phyloP scores from a whole-genome alignment of 2,888 invertebrate genomes.

The Physocephala rufipes region DNA sequence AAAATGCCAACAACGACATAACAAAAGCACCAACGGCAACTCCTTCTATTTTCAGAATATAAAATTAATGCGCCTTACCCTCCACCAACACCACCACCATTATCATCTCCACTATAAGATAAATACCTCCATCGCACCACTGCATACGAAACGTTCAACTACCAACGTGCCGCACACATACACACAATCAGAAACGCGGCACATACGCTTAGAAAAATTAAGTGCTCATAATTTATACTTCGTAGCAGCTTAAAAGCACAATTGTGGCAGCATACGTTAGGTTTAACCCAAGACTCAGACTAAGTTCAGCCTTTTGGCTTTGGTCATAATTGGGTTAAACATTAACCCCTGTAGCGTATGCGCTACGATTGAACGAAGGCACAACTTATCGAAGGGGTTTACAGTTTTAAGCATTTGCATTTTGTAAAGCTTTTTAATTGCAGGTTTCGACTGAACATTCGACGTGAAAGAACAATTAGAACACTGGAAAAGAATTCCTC shows the following conservation, averaged over 20 bases:
- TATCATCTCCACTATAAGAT: not conserved
- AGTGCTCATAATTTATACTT: constrained; percentile 24
- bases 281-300: not conserved
- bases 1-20: constrained; percentile 31
- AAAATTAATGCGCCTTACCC: not conserved
- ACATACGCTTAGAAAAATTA: constrained; percentile 14
- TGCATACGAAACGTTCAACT: too few species aligned
- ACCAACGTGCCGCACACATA: too few species aligned
- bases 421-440: constrained; percentile 8
- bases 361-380: not conserved
- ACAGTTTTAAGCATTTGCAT: not conserved
- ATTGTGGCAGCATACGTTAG: not conserved
- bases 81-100: not conserved
- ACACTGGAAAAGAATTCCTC: not conserved
- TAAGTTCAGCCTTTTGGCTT: not conserved
- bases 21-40: constrained; percentile 11
- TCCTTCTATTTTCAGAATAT: constrained; percentile 6
- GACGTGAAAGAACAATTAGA: constrained; percentile 15
- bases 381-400: not conserved
- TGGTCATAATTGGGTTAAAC: not conserved
- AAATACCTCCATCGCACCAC: not conserved
- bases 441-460: not conserved
- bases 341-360: not conserved
- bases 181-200: too few species aligned
- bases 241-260: constrained; percentile 4